Evolutionary conservation across 2,113 vertebrate genomes (phyloP), one percentile per base, ranked within the genome.

Genomic region (Gnathonemus echidnorhynchus): DNA sequence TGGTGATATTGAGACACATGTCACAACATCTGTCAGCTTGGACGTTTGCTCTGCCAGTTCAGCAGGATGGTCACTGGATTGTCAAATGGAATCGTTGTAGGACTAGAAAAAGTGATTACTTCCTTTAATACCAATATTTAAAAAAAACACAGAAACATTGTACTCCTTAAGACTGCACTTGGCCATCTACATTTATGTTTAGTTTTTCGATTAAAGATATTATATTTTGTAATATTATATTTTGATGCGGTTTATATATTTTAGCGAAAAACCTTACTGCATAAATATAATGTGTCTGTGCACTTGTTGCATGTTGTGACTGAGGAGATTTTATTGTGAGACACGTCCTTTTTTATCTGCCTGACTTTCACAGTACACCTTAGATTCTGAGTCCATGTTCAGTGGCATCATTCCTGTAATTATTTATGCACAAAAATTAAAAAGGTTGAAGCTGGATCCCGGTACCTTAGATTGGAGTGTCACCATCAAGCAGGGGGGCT

Each of bases 381-480:
- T 91, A 83, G 86, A 83, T 66, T 90, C 35, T 92, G 88, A 90
- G 11, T 50, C 90, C 27, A 45, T 31, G 85, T 50, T 84, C 56
- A 88, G 80, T 77, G 58, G 80, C 19, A 35, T n/a, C 21, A 45
- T 86, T 50, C 86, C 88, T 66, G 74, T 88, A 53, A 91, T 92
- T 90, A 92, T 92, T 89, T 92, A 91, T 92, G 90, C 62, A 4
- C 90, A 42, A 35, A 74, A 86, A 66, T 74, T 86, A 80, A 86
- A 74, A 62, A 90, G 89, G 56, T 86, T 83, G 86, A 89, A 92
- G 87, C 80, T 84, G 91, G 90, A 89, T 53, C 87, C 87, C 35
- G 10, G 88, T 86, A 92, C 91, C 89, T 92, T 90, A 91, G 91
- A 92, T 92, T 88, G 85, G 91, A 88, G 88, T 92, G 92, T 91